phyloP scores from a whole-genome alignment of 2,888 invertebrate genomes.

The Plagiodera versicolora region DNA sequence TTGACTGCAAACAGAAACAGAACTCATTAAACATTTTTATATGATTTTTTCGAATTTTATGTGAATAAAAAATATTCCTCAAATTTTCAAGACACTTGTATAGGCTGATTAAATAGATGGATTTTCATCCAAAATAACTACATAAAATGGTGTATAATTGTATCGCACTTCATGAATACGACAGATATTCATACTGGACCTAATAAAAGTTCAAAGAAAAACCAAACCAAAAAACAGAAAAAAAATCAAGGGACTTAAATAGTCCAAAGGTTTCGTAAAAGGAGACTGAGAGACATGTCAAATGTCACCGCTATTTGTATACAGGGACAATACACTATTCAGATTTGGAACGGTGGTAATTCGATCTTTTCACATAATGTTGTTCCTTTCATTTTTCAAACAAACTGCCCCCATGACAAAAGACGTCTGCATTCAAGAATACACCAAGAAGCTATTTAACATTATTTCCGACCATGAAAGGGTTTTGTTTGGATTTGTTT shows the following conservation, averaged over 20 bases:
- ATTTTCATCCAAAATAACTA: too few relatives aligned
- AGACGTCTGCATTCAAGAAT: not conserved
- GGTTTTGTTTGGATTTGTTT: not conserved
- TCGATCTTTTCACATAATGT: slow-evolving; percentile 38
- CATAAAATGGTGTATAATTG: too few relatives aligned
- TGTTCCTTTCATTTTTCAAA: slow-evolving; percentile 37
- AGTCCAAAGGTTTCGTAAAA: slow-evolving; percentile 1
- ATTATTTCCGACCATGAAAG: not conserved
- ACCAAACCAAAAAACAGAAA: not conserved
- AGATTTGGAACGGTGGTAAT: slow-evolving; percentile 40
- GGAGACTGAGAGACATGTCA: not conserved
- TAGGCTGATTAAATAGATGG: too few relatives aligned
- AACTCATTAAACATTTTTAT: too few relatives aligned
- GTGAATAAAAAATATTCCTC: too few relatives aligned
- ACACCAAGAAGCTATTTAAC: not conserved
- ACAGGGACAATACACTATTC: slow-evolving; percentile 35
- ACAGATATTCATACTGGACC: not conserved
- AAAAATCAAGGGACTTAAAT: not conserved
- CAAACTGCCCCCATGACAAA: slow-evolving; percentile 41
- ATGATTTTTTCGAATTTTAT: too few relatives aligned
- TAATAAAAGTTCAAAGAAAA: not conserved
- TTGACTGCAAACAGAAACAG: too few relatives aligned
- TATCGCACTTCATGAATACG: not conserved
- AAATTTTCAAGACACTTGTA: too few relatives aligned
- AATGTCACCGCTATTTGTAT: slow-evolving; percentile 13